Evolutionary conservation across 2,797 vertebrate genomes (phyloP), one percentile per base, ranked within the genome.

Genomic region (Hoplostethus atlanticus): DNA sequence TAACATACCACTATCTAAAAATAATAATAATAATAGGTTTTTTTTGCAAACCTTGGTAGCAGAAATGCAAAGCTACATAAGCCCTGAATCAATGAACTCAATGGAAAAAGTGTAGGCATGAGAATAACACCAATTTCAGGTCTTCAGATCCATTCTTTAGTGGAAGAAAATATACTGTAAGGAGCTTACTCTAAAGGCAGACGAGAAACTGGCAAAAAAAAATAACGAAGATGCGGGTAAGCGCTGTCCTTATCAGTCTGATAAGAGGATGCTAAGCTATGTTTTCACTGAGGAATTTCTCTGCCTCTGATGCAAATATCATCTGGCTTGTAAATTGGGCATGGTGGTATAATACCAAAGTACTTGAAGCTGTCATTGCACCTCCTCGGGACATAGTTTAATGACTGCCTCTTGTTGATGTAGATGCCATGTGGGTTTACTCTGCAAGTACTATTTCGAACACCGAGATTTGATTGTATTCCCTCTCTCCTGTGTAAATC

Each of bases 311-410:
- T 88, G 90, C 83, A 89, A 89, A 92, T 84, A 91, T 84, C 73
- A 85, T 87, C 80, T 71, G 83, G 73, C 71, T 87, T 84, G 85
- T 87, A 89, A 90, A 91, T 83, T 87, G 85, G 80, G 71, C 78
- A 67, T 52, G 83, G 82, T 71, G 84, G 40, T 84, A 57, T 89
- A 79, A 91, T 84, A 79, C 68, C 70, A 67, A 86, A 71, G 80
- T 80, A 78, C 84, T 89, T 81, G 77, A 89, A 86, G 80, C 81
- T 80, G 88, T 84, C 84, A 67, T 80, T 68, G 75, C 70, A 85
- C 78, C 80, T 91, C 92, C 89, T 84, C 78, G 0, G 87, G 91
- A 91, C 86, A 88, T 66, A 68, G 81, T 92, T 87, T 89, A 93
- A 92, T 87, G 79, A 90, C 79, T 77, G 72, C 71, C 51, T 87